phyloP scores from a whole-genome alignment of 2,888 invertebrate species.

The Ophioninae sp. region DNA sequence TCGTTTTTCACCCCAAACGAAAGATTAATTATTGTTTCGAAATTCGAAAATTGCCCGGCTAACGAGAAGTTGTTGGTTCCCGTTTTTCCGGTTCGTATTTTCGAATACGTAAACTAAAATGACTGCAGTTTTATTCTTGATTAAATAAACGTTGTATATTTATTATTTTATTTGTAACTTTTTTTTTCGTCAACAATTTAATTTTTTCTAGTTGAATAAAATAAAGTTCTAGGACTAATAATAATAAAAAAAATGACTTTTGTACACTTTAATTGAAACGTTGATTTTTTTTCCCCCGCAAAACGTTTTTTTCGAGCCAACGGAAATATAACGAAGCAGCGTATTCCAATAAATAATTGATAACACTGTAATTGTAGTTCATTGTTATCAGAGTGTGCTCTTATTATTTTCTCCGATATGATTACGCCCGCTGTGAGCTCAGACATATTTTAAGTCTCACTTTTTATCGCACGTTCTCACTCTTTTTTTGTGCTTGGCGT shows the following conservation, averaged over 20 bases:
- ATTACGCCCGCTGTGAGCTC: slow-evolving; percentile 39
- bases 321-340: slow-evolving; percentile 15
- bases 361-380: slow-evolving; percentile 43
- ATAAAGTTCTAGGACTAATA: background rate
- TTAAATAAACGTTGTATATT: background rate
- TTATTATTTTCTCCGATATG: slow-evolving; percentile 41
- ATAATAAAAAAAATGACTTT: background rate
- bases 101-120: slow-evolving; percentile 14
- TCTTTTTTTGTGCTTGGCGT: slow-evolving; percentile 32
- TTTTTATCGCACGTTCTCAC: slow-evolving; percentile 35
- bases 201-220: background rate
- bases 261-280: background rate
- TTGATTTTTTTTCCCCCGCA: background rate
- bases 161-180: background rate
- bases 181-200: background rate
- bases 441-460: slow-evolving; percentile 20
- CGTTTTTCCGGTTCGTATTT: slow-evolving; percentile 5
- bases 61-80: slow-evolving; percentile 46
- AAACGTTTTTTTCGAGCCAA: slow-evolving; percentile 2
- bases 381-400: slow-evolving; percentile 10
- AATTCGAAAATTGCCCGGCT: slow-evolving; percentile 59
- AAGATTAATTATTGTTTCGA: slow-evolving; percentile 62
- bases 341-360: slow-evolving; percentile 34
- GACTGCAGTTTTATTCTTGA: background rate
- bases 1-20: slow-evolving; percentile 51